A percentile compares a stretch with the other conserved stretches of the same genome.
phyloP scores from a whole-genome alignment of 2,113 vertebrate species.

The Grammomys surdaster region DNA sequence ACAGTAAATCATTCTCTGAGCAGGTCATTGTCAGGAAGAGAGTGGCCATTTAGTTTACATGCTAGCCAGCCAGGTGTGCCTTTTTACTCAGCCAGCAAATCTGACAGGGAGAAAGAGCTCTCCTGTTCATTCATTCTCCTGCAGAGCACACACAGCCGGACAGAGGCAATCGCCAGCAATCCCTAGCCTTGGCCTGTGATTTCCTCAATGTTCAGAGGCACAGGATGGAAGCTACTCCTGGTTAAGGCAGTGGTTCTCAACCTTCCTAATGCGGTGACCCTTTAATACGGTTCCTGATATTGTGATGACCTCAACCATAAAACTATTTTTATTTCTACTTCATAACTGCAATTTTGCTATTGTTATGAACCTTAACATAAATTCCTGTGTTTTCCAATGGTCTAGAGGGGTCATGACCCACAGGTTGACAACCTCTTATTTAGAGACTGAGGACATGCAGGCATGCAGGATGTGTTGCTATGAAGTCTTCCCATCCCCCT shows the following conservation, averaged over 20 bases:
- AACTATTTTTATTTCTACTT: background rate
- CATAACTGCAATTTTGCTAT: background rate
- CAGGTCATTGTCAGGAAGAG: conserved; percentile 3
- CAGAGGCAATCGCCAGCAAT: background rate
- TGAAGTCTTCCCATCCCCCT: background rate
- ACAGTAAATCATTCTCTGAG: conserved; percentile 86
- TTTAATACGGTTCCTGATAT: background rate
- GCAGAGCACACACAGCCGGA: background rate
- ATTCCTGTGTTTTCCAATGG: background rate
- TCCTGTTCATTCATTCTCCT: background rate
- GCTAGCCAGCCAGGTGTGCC: conserved; percentile 71
- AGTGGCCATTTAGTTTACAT: conserved; percentile 16
- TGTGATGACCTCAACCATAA: background rate
- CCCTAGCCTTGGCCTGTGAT: background rate
- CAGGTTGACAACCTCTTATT: background rate
- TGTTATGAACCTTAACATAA: background rate
- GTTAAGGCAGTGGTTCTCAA: background rate
- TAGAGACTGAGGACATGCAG: background rate
- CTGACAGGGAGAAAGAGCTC: background rate
- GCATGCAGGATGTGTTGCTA: too few relatives aligned
- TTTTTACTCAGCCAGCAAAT: conserved; percentile 43
- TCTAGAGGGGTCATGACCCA: background rate
- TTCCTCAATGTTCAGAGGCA: background rate
- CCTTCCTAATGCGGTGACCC: background rate
- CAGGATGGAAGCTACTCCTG: background rate